Conservation (phyloP, 2,797 vertebrate genomes). For the Hapalemur alaotrensis region DNA sequence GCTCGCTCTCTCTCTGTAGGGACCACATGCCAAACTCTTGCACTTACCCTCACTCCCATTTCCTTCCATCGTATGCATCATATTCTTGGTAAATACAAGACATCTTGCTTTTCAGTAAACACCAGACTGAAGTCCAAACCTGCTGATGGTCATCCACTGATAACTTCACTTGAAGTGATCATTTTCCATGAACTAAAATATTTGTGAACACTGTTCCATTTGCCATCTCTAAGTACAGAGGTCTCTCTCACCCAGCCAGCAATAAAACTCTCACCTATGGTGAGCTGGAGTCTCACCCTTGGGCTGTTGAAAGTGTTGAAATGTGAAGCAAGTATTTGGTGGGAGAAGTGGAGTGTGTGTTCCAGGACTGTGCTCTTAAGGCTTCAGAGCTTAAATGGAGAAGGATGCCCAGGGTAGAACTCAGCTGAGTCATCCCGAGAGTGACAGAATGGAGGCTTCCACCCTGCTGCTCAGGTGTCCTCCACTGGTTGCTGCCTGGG, state of each 20-base stretch:
- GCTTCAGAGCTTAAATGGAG: neutral
- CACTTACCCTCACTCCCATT: no score
- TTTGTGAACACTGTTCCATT: neutral
- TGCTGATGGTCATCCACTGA: neutral
- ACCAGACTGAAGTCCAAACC: neutral
- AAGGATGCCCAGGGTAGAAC: neutral
- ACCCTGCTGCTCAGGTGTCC: accelerated
- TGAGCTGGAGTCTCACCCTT: neutral
- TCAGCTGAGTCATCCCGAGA: neutral
- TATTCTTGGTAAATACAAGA: neutral
- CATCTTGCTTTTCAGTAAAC: neutral
- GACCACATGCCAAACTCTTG: neutral
- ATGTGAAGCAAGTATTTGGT: neutral
- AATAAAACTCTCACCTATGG: neutral
- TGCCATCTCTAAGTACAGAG: neutral
- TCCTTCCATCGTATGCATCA: neutral
- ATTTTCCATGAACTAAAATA: neutral
- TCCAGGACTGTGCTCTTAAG: neutral
- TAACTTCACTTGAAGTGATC: neutral
- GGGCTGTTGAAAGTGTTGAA: neutral
- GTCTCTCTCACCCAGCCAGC: neutral
- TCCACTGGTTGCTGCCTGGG: neutral
- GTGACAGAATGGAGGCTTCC: neutral
- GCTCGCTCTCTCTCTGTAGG: neutral
- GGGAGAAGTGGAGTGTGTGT: neutral